Percentiles rank a stretch among this genome's conserved stretches.
Conservation (phyloP, 2,888 invertebrate genomes). For the Mycalesis mineus region DNA sequence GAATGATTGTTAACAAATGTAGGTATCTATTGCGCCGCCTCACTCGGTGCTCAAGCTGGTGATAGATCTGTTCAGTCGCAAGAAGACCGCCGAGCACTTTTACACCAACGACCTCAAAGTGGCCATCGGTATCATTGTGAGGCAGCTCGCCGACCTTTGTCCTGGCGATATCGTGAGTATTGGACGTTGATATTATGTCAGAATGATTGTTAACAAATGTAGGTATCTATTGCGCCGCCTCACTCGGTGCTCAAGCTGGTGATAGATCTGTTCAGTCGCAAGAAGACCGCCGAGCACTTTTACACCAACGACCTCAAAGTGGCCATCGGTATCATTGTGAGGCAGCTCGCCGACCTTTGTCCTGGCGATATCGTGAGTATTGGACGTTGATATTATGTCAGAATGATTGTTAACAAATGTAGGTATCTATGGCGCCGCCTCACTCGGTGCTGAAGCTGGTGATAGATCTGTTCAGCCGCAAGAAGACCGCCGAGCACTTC, state of each 20-base stretch:
- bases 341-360: constrained; percentile 93
- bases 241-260: constrained; percentile 93
- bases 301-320: constrained; percentile 97
- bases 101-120: constrained; percentile 97
- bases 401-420: too few species aligned
- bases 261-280: constrained; percentile 89
- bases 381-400: too few species aligned
- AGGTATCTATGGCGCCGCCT: too few species aligned
- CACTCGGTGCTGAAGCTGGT: constrained; percentile 93
- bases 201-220: too few species aligned
- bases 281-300: constrained; percentile 89
- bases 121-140: constrained; percentile 93
- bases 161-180: constrained; percentile 87
- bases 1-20: too few species aligned
- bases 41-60: constrained; percentile 93
- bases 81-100: constrained; percentile 89
- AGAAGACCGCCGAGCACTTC: constrained; percentile 89
- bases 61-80: constrained; percentile 89
- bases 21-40: too few species aligned
- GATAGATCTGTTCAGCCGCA: constrained; percentile 89
- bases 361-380: constrained; percentile 87
- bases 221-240: too few species aligned
- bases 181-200: too few species aligned
- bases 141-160: constrained; percentile 93
- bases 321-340: constrained; percentile 93